These are phyloP conservation scores for Sebastes schlegelii DNA, from an alignment of 2,113 vertebrate genomes.

Conservation along the genomic window DNA sequence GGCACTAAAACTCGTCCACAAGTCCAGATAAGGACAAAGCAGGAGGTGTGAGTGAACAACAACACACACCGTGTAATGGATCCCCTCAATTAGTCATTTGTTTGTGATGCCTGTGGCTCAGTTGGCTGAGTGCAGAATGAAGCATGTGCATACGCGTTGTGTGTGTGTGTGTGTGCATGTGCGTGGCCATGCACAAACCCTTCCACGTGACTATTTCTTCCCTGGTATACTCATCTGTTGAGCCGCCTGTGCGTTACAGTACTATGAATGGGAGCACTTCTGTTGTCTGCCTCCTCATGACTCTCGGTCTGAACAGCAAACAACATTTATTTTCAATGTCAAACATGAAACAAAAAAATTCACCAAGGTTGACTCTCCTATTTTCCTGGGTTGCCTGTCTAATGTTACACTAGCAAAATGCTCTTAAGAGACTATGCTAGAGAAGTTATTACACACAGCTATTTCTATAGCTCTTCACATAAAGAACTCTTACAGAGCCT, in stretches of 20 bases:
- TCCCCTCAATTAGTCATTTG: constrained; percentile 73
- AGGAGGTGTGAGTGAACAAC: constrained; percentile 62
- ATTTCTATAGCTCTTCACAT: neutral
- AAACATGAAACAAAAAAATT: constrained; percentile 14
- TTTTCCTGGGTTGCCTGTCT: neutral
- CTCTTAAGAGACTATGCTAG: neutral
- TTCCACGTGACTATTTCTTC: constrained; percentile 32
- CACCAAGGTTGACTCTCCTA: neutral
- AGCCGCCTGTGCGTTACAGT: constrained; percentile 36
- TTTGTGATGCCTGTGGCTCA: constrained; percentile 55
- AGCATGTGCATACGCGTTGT: neutral
- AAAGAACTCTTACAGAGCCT: neutral
- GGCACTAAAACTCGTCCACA: constrained; percentile 53
- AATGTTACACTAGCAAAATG: neutral
- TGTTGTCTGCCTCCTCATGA: constrained; percentile 18
- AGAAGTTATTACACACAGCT: too few species aligned
- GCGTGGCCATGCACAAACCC: neutral
- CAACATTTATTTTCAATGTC: constrained; percentile 23
- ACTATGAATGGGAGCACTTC: constrained; percentile 46
- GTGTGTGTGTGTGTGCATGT: neutral
- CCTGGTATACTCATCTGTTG: constrained; percentile 45
- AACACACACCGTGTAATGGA: constrained; percentile 54
- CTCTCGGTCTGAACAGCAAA: neutral
- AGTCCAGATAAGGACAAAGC: constrained; percentile 64
- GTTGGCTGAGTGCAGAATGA: constrained; percentile 16